Evolutionary conservation across 2,797 vertebrate species (phyloP).

Genomic region (Catamblyrhynchus diadema): DNA sequence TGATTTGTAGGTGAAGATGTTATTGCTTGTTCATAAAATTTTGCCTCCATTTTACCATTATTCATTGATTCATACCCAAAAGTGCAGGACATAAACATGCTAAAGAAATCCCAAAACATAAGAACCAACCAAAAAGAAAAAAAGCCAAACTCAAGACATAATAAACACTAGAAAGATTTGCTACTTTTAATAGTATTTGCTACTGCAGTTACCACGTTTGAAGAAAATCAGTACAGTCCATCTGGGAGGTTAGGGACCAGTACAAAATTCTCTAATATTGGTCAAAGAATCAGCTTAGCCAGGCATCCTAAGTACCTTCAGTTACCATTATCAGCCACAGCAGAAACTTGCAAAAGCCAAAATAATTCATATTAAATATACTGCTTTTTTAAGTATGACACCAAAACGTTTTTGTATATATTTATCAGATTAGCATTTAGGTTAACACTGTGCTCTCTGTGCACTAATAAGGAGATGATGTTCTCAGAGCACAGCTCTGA

Average conservation of each 20-base stretch:
- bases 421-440: background rate
- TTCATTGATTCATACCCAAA: background rate
- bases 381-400: background rate
- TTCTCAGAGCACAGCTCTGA: background rate
- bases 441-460: background rate
- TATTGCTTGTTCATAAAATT: background rate
- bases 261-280: background rate
- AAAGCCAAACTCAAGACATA: background rate
- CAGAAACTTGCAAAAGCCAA: background rate
- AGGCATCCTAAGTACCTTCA: background rate
- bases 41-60: background rate
- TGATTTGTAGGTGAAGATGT: background rate
- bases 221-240: background rate
- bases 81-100: background rate
- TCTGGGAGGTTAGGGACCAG: background rate
- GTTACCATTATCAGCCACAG: background rate
- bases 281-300: background rate
- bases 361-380: background rate
- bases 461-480: background rate
- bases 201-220: background rate
- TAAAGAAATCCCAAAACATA: background rate
- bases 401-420: background rate
- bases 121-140: background rate
- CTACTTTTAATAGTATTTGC: background rate
- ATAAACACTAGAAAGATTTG: background rate